Conservation (phyloP, 1,140 invertebrate species). For the Lamellibrachia luymesi region DNA sequence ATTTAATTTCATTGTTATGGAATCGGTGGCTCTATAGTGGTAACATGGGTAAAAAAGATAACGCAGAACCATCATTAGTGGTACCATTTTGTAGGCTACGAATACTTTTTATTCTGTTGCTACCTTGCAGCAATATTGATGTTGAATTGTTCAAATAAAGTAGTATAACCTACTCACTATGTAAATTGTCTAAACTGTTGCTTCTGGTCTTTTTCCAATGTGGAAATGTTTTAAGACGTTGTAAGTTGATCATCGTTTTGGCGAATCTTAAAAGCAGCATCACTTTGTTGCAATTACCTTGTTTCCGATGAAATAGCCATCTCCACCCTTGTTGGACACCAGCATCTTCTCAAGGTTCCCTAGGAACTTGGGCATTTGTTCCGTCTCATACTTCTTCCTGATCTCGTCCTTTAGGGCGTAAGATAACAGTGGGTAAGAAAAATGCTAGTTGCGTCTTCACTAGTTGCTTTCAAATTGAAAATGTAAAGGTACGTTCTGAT, state of each 20-base stretch:
- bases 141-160: too few relatives aligned
- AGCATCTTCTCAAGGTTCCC: slow-evolving; percentile 33
- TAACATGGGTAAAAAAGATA: not conserved
- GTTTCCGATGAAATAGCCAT: slow-evolving; percentile 34
- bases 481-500: too few relatives aligned
- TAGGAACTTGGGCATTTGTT: slow-evolving; percentile 27
- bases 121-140: too few relatives aligned
- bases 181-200: too few relatives aligned
- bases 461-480: too few relatives aligned
- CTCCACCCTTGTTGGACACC: slow-evolving; percentile 27
- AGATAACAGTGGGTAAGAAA: slow-evolving; percentile 10
- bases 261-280: not conserved
- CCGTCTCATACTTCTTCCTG: slow-evolving; percentile 29
- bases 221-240: too few relatives aligned
- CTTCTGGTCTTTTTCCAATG: too few relatives aligned
- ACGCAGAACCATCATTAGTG: too few relatives aligned
- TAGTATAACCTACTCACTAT: too few relatives aligned
- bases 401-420: slow-evolving; percentile 24
- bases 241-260: too few relatives aligned
- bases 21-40: not conserved
- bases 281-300: slow-evolving; percentile 19
- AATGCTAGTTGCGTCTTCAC: not conserved
- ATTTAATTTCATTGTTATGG: not conserved
- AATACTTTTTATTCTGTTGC: too few relatives aligned
- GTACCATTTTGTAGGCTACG: too few relatives aligned